Evolutionary conservation across 2,888 invertebrate species (phyloP), one percentile per base, ranked within the genome.

Genomic region (Polydrusus cervinus): DNA sequence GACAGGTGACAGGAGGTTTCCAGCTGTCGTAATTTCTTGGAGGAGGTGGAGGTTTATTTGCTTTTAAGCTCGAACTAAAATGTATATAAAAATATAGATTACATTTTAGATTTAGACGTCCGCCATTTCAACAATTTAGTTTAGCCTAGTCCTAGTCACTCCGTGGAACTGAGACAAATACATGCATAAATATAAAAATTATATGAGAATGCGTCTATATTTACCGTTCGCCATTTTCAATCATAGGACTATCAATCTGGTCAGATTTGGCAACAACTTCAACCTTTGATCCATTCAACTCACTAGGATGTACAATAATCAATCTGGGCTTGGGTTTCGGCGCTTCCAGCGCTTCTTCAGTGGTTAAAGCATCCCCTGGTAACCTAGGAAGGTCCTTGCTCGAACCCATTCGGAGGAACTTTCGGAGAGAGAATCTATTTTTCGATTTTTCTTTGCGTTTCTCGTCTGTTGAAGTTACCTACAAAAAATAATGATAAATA

Each of bases 291-390:
- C 94, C 94, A 85, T 95, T 95, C 75, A 96, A 90, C 83, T 96
- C 96, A 81, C 95, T 89, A 13, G 96, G 96, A 89, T 96, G 96
- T 77, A 96, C 95, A 80, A 96, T 96, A 75, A 96, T 95, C 25
- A 95, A 89, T n/a, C 82, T 66, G 8, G 83, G 83, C 75, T 81
- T 84, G 8, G 83, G 81, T 66, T 80, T 79, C 0, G 81, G 82
- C 6, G 43, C 13, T 0, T 78, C 78, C 14, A 34, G 16, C 0
- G 13, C 9, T 1, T 80, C 80, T 10, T 80, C 80, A 14, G 53
- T 43, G 53, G 74, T 78, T 13, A 57, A 55, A 18, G 64, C n/a
- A 0, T 90, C 89, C 53, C 87, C 85, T 53, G 90, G 86, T 76
- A 88, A 85, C 82, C 92, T 92, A 72, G 91, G 90, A 38, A 92